Evolutionary conservation across 2,113 vertebrate genomes (phyloP).

Genomic region (Dryoscopus gambensis): DNA sequence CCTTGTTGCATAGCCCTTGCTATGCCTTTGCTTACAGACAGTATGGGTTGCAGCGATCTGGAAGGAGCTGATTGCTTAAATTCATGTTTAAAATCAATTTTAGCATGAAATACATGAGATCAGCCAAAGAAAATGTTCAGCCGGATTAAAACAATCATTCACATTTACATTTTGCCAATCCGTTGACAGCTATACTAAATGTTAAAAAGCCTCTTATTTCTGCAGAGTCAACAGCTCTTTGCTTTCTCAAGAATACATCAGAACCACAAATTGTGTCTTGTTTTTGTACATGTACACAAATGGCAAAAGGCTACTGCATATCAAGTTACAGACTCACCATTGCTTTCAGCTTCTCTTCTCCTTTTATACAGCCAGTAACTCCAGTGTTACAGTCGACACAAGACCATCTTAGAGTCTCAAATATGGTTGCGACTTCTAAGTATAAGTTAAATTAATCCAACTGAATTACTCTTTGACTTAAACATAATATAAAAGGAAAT

Average conservation of each 20-base stretch:
- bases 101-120: neutral
- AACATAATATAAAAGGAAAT: neutral
- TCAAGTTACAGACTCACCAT: neutral
- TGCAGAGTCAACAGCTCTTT: neutral
- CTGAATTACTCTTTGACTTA: neutral
- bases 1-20: neutral
- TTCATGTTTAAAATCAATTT: neutral
- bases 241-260: neutral
- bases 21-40: neutral
- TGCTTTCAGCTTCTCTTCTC: neutral
- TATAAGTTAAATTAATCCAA: neutral
- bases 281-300: neutral
- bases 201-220: neutral
- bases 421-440: neutral
- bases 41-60: neutral
- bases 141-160: constrained; percentile 12
- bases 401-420: neutral
- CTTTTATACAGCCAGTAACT: neutral
- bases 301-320: neutral
- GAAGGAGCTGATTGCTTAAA: neutral
- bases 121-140: constrained; percentile 25
- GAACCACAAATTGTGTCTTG: neutral
- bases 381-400: accelerated
- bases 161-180: neutral
- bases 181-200: neutral